Evolutionary conservation across 30 jellyfish, hydroid and myxozoan genomes (phyloP).

Genomic region (Phacellophora camtschatica): DNA sequence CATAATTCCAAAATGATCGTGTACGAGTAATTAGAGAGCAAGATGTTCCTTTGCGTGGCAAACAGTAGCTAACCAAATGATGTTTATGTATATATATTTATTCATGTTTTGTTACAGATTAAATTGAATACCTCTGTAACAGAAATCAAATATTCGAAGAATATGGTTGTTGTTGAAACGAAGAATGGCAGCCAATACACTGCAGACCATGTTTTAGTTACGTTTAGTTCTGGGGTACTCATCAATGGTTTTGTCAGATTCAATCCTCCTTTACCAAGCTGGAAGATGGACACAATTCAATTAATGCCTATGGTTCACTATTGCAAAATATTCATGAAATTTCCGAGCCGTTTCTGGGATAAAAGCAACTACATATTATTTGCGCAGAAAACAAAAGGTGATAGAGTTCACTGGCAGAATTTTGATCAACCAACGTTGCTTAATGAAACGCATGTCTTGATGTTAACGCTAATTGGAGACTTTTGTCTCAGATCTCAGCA

Average conservation of each 20-base stretch:
- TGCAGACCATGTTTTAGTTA: conserved; percentile 48
- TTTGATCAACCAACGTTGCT: too few species aligned
- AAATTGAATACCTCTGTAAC: conserved; percentile 27
- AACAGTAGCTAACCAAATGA: too few species aligned
- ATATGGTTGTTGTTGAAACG: conserved; percentile 13
- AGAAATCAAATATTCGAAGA: conserved; percentile 1
- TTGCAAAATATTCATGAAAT: conserved; percentile 36
- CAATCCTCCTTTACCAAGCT: conserved; percentile 48
- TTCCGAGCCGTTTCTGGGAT: conserved; percentile 63
- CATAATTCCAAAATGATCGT: too few species aligned
- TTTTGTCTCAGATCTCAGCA: too few species aligned
- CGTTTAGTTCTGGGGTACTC: conserved; percentile 65
- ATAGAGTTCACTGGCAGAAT: not conserved
- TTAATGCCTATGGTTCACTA: conserved; percentile 41
- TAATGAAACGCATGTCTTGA: too few species aligned
- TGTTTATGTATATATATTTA: too few species aligned
- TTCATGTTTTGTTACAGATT: too few species aligned
- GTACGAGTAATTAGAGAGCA: too few species aligned
- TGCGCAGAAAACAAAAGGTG: not conserved
- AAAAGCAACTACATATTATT: not conserved
- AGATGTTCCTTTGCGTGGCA: too few species aligned
- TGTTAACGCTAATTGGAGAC: too few species aligned
- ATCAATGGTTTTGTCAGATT: conserved; percentile 12
- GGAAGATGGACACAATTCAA: conserved; percentile 45
- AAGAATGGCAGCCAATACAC: conserved; percentile 15